A percentile compares a stretch with the other conserved stretches of the same genome.
phyloP scores from a whole-genome alignment of 1,140 invertebrate species.

The Drosophila nannoptera region DNA sequence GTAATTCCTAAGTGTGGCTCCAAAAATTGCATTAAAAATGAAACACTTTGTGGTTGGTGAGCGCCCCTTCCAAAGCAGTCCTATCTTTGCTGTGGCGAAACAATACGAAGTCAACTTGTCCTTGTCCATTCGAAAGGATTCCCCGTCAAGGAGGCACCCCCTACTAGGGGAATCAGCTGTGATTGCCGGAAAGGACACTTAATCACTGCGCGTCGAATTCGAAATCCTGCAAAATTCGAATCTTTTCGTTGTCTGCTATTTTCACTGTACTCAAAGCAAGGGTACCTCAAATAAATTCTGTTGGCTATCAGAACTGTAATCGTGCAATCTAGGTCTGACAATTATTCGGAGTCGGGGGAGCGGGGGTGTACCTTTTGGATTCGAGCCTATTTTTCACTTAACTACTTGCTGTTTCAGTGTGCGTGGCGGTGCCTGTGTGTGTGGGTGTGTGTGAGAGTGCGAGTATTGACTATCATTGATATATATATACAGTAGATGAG shows the following conservation, averaged over 20 bases:
- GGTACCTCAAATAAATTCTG: conserved; percentile 69
- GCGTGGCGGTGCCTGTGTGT: background rate
- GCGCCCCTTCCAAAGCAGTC: conserved; percentile 19
- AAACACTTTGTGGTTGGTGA: conserved; percentile 56
- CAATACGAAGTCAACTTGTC: background rate
- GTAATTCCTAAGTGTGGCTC: conserved; percentile 65
- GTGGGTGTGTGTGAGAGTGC: conserved; percentile 9
- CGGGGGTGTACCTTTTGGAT: conserved; percentile 22
- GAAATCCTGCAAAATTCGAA: conserved; percentile 1
- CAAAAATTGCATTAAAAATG: conserved; percentile 58
- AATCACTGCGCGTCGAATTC: conserved; percentile 5
- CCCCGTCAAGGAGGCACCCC: background rate
- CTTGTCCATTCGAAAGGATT: background rate
- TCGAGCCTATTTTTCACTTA: conserved; percentile 31
- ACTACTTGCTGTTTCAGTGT: conserved; percentile 7
- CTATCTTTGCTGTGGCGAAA: background rate
- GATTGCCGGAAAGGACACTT: conserved; percentile 24
- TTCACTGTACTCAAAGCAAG: conserved; percentile 56
- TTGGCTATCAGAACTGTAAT: conserved; percentile 31
- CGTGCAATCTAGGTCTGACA: conserved; percentile 31
- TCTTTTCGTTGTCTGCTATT: conserved; percentile 67
- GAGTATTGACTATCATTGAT: conserved; percentile 19
- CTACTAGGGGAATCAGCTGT: background rate
- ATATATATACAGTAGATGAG: conserved; percentile 24
- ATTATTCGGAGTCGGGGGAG: background rate